Base-by-base conservation (phyloP, 92 coral and sea anemone species). In the Epizoanthus fatuus region DNA sequence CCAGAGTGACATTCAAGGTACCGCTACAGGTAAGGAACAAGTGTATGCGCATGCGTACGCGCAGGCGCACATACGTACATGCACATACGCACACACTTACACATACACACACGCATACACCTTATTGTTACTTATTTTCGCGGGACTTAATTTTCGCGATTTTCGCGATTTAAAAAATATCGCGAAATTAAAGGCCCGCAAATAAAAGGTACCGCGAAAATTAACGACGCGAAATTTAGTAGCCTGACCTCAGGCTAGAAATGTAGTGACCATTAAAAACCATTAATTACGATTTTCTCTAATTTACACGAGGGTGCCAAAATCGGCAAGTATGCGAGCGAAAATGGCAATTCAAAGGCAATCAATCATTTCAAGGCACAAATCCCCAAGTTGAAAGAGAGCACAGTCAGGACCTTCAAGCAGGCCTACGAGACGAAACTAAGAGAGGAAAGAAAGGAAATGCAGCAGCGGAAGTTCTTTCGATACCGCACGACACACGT, bases 251-350 rank as follows among this genome's bases (percentile, higher is more conserved):
- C n/a, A n/a, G n/a, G n/a, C n/a, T n/a, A n/a, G n/a, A n/a, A n/a
- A n/a, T n/a, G n/a, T n/a, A n/a, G n/a, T n/a, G n/a, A n/a, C n/a
- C n/a, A n/a, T n/a, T 22, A 22, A 22, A 22, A 22, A 22, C 25
- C 25, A 0, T 22, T 22, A 22, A 22, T 22, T 22, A 22, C 25
- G 25, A 22, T 22, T 22, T 22, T 22, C 25, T 22, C 25, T 22
- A 22, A 22, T 22, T 22, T 22, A 22, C 25, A 22, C 0, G 25
- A 22, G 25, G 25, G 87, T 14, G 87, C 84, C 75, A 88, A 88
- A 58, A 88, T 88, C 17, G 91, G 72, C 19, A 88, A 88, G 49
- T 83, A 88, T 88, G 87, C 92, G 29, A 70, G 77, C 81, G 91
- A 88, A 29, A 73, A 88, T 74, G 90, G 90, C 22, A 86, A 86